Base-by-base conservation (phyloP, 1,140 invertebrate genomes). In the Diuraphis noxia region DNA sequence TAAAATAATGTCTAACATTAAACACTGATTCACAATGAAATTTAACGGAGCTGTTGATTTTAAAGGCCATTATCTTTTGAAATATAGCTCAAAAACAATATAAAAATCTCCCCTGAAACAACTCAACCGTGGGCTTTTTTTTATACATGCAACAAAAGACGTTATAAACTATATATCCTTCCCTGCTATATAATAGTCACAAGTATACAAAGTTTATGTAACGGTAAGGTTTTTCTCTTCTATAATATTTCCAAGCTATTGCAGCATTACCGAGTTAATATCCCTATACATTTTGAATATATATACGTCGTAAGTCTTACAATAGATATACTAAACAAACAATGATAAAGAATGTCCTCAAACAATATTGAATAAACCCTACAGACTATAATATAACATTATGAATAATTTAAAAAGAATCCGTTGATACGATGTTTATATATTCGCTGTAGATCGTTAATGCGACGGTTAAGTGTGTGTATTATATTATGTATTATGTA, bases 201-300 rank as follows among this genome's bases (percentile, higher is more conserved):
- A 72, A 88, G 63, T 72, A 77, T 56, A 88, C 63, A 88, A 88
- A 88, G 63, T 88, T 88, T 88, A 88, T 88, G 56, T 41, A 72
- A 72, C 87, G 87, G 56, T 34, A 30, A 17, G 52, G 25, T 72
- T 88, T 72, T 88, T 88, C 52, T 88, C 41, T 87, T 52, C 85
- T 72, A n/a, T 87, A 72, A 86, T 52, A 52, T 86, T 34, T 52
- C 34, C 23, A 8, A 36, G 46, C 46, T 36, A 52, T 86, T 86
- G 85, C 43, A 36, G 34, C 85, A 49, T 86, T 86, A 52, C 46
- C 49, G 46, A 86, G 85, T 86, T 52, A 52, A 86, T 86, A 86
- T 86, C 34, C 34, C 19, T 36, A 34, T 86, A 72, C n/a, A 52
- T 86, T 86, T 34, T 25, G 36, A 86, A 86, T 52, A 86, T 86